Percentiles rank a stretch among this genome's conserved stretches.
Evolutionary conservation across 2,797 vertebrate genomes (phyloP).

Genomic region (Stomatorhinus walkeri): DNA sequence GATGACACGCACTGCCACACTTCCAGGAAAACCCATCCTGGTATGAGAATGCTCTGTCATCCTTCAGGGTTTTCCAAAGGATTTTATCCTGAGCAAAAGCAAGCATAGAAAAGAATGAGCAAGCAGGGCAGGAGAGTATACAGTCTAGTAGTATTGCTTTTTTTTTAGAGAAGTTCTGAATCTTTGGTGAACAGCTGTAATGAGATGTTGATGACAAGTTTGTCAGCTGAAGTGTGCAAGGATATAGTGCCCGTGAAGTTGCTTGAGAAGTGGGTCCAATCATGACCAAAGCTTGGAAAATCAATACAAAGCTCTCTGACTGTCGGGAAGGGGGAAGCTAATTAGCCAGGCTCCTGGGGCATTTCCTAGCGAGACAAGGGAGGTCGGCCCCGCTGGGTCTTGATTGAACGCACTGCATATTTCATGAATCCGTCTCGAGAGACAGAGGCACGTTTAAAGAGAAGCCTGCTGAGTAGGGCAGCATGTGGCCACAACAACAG

Average conservation of each 20-base stretch:
- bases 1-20: neutral
- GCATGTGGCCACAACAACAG: neutral
- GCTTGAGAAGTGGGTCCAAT: neutral
- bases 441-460: conserved; percentile 13
- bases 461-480: neutral
- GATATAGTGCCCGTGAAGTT: neutral
- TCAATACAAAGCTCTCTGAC: neutral
- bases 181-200: neutral
- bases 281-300: neutral
- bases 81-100: neutral
- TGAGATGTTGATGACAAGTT: neutral
- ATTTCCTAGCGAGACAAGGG: neutral
- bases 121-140: neutral
- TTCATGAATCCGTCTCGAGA: conserved; percentile 56
- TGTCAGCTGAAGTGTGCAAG: neutral
- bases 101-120: neutral
- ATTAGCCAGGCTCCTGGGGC: conserved; percentile 15
- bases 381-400: neutral
- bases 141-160: neutral
- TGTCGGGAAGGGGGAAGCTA: neutral
- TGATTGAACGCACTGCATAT: conserved; percentile 63
- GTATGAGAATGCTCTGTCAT: neutral
- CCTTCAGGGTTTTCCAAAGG: neutral
- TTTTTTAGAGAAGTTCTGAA: neutral
- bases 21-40: neutral